These are phyloP conservation scores for Xenentodon cancila DNA, from an alignment of 2,797 vertebrate genomes.

Conservation along the genomic window DNA sequence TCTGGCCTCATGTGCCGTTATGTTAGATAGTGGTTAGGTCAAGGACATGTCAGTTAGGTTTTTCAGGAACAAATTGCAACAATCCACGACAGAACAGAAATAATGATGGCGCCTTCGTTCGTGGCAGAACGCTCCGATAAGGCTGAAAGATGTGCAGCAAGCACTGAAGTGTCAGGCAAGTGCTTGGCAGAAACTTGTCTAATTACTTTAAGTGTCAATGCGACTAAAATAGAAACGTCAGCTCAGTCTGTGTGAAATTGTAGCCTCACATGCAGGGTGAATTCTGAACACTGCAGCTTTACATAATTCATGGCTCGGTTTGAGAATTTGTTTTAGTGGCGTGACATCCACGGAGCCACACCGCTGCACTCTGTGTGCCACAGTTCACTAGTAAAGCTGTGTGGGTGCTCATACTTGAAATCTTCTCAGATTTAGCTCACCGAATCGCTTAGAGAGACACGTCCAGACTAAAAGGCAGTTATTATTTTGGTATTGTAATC, in stretches of 20 bases:
- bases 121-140: slow-evolving; percentile 23
- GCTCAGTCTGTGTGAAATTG: slow-evolving; percentile 49
- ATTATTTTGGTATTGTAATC: slow-evolving; percentile 35
- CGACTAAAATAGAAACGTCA: slow-evolving; percentile 61
- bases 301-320: slow-evolving; percentile 45
- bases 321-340: slow-evolving; percentile 34
- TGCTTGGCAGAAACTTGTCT: slow-evolving; percentile 44
- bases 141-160: slow-evolving; percentile 24
- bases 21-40: slow-evolving; percentile 21
- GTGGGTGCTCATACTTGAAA: slow-evolving; percentile 1
- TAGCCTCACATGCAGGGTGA: slow-evolving; percentile 37
- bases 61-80: slow-evolving; percentile 38
- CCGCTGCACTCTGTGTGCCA: slow-evolving; percentile 7
- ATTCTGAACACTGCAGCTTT: slow-evolving; percentile 42
- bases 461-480: slow-evolving; percentile 20
- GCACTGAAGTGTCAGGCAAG: slow-evolving; percentile 35
- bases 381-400: slow-evolving; percentile 25
- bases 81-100: slow-evolving; percentile 31
- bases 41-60: slow-evolving; percentile 51
- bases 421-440: slow-evolving; percentile 26
- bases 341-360: slow-evolving; percentile 16
- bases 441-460: slow-evolving; percentile 12
- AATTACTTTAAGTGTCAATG: slow-evolving; percentile 44
- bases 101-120: slow-evolving; percentile 28
- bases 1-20: slow-evolving; percentile 11